A percentile compares a stretch with the other conserved stretches of the same genome.
phyloP scores from a whole-genome alignment of 2,113 vertebrate genomes.

The Onychorhynchus coronatus region DNA sequence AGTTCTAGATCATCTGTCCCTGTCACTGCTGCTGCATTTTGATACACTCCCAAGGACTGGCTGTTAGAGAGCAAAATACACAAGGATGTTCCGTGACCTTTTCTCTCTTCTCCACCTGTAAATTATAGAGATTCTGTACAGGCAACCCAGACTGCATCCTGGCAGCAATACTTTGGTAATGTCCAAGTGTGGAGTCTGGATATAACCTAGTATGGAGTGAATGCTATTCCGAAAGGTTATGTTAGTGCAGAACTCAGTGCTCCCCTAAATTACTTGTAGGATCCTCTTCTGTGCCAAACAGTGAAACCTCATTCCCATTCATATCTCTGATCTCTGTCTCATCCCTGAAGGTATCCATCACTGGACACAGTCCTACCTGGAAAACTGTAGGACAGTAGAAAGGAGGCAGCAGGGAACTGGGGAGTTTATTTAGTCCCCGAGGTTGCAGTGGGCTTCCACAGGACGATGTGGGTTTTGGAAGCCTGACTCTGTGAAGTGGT shows the following conservation, averaged over 20 bases:
- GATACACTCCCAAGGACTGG: background rate
- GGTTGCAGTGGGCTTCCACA: background rate
- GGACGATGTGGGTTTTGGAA: background rate
- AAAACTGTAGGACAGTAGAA: background rate
- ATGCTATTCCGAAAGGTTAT: background rate
- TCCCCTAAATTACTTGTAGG: background rate
- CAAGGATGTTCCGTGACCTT: background rate
- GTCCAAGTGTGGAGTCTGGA: background rate
- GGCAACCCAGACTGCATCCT: background rate
- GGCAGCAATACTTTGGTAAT: background rate
- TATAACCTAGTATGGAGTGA: background rate
- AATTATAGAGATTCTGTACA: background rate
- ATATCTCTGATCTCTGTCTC: background rate
- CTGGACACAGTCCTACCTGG: background rate
- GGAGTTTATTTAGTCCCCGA: background rate
- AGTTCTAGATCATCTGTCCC: conserved; percentile 45
- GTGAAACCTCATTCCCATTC: background rate
- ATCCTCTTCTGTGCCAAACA: background rate
- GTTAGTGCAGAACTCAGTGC: background rate
- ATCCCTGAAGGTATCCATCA: background rate
- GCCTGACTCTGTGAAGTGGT: background rate
- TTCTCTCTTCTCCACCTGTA: background rate
- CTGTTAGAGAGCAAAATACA: background rate
- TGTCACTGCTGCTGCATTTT: conserved; percentile 28
- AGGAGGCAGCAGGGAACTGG: background rate